phyloP scores from a whole-genome alignment of 2,888 invertebrate genomes.

The Itoplectis maculator region DNA sequence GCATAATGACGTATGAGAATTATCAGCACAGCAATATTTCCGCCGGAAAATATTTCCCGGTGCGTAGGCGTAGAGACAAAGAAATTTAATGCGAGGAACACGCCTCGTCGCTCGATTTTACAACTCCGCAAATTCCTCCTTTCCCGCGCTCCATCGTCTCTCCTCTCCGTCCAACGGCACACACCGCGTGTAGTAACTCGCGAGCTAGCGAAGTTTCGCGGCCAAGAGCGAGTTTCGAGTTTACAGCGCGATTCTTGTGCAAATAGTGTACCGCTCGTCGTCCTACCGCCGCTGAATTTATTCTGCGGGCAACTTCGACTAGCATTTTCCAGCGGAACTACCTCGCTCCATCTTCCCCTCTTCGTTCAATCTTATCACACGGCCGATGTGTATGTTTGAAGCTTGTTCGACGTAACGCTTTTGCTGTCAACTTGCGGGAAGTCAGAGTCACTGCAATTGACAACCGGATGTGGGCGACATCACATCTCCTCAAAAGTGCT shows the following conservation, averaged over 20 bases:
- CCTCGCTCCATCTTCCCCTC: conserved; percentile 63
- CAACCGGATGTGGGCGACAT: conserved; percentile 17
- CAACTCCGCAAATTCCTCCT: conserved; percentile 72
- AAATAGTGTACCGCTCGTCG: conserved; percentile 71
- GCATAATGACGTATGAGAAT: not conserved
- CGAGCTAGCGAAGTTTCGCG: conserved; percentile 73
- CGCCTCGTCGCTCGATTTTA: conserved; percentile 75
- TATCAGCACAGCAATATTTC: not conserved
- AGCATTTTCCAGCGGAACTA: conserved; percentile 69
- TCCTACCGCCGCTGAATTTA: conserved; percentile 74
- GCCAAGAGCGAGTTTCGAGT: conserved; percentile 74
- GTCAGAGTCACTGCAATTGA: conserved; percentile 17
- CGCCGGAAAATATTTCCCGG: not conserved
- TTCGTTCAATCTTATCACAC: conserved; percentile 64
- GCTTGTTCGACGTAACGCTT: conserved; percentile 34
- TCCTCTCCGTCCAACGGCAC: conserved; percentile 47
- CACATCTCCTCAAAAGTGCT: not conserved
- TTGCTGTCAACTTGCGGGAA: conserved; percentile 45
- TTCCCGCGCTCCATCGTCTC: conserved; percentile 51
- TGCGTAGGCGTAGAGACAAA: conserved; percentile 8
- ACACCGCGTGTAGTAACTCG: conserved; percentile 52
- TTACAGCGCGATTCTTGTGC: conserved; percentile 77
- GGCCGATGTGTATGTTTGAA: conserved; percentile 36
- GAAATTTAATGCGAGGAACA: conserved; percentile 69
- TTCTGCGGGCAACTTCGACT: conserved; percentile 73